A percentile compares a stretch with the other conserved stretches of the same genome.
Evolutionary conservation across 2,797 vertebrate genomes (phyloP).

Genomic region (Allenopithecus nigroviridis): DNA sequence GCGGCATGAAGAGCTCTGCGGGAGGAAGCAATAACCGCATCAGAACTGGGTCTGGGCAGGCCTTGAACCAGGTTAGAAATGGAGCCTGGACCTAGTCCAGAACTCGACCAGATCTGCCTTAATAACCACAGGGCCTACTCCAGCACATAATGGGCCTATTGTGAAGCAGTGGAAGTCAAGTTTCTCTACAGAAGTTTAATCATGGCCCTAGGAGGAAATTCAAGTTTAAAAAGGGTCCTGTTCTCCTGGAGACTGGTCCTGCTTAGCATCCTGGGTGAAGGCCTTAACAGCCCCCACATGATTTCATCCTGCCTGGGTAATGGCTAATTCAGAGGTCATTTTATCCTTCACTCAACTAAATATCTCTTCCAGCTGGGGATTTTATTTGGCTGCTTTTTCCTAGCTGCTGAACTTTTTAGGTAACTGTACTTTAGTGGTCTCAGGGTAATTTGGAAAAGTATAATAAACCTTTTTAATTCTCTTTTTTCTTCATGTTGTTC

Average conservation of each 20-base stretch:
- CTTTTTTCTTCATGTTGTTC: constrained; percentile 67
- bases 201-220: not conserved
- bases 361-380: constrained; percentile 83
- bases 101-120: constrained; percentile 45
- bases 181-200: constrained; percentile 40
- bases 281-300: constrained; percentile 63
- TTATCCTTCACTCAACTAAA: constrained; percentile 78
- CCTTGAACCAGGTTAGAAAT: constrained; percentile 74
- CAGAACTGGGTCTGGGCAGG: constrained; percentile 17
- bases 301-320: constrained; percentile 77
- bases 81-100: constrained; percentile 64
- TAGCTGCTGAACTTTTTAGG: constrained; percentile 82
- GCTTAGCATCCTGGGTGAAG: constrained; percentile 16
- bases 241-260: constrained; percentile 20
- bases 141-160: constrained; percentile 66
- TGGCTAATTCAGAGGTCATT: constrained; percentile 81
- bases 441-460: constrained; percentile 80
- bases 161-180: constrained; percentile 60
- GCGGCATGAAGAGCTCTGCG: constrained; percentile 92
- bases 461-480: constrained; percentile 73
- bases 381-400: constrained; percentile 79
- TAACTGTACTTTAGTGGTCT: constrained; percentile 79
- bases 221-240: constrained; percentile 69
- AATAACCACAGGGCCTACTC: constrained; percentile 57
- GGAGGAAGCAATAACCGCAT: constrained; percentile 67